phyloP scores from a whole-genome alignment of 2,113 vertebrate genomes.

The Clupea harengus region DNA sequence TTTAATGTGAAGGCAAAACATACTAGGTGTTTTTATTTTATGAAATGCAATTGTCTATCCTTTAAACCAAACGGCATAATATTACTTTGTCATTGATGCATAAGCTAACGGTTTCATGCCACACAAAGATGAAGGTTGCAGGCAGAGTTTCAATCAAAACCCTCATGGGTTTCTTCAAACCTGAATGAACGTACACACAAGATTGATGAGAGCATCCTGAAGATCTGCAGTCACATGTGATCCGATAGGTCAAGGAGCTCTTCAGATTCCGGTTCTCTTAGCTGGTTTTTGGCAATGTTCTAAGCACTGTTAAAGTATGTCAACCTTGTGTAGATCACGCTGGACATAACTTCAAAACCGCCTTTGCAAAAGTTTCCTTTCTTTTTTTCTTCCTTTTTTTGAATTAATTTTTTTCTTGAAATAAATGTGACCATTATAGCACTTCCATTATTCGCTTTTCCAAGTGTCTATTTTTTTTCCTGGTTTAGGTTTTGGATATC shows the following conservation, averaged over 20 bases:
- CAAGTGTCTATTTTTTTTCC: not conserved
- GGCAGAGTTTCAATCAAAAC: not conserved
- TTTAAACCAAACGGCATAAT: not conserved
- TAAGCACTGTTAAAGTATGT: not conserved
- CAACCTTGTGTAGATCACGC: not conserved
- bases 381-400: conserved; percentile 41
- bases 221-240: not conserved
- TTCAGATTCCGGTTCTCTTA: not conserved
- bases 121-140: not conserved
- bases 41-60: not conserved
- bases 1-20: not conserved
- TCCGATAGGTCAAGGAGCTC: not conserved
- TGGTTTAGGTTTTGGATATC: not conserved
- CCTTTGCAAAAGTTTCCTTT: conserved; percentile 26
- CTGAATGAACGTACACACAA: not conserved
- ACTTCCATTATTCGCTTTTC: conserved; percentile 23
- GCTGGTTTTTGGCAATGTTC: not conserved
- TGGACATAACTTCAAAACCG: conserved; percentile 19
- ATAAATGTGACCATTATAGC: conserved; percentile 43
- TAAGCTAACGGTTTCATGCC: not conserved
- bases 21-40: not conserved
- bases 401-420: conserved; percentile 36
- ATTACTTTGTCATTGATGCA: not conserved
- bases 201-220: not conserved
- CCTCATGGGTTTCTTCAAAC: not conserved